Evolutionary conservation across 2,797 vertebrate species (phyloP), one percentile per base, ranked within the genome.

Genomic region (Lacerta bilineata): DNA sequence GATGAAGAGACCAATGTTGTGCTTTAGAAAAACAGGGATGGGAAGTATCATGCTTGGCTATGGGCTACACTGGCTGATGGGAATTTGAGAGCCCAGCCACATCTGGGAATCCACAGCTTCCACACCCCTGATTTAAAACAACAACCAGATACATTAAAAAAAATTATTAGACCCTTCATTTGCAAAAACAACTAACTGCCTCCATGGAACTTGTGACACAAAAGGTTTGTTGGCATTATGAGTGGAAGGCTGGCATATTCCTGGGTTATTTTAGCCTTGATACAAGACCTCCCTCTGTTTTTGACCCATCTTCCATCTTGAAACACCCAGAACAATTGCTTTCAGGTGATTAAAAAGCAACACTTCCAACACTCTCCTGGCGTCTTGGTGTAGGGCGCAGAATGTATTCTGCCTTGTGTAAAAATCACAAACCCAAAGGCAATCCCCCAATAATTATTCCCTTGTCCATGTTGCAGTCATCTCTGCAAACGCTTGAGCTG

Each of bases 401-500:
- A 83, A 92, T 80, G 0, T 17, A 36, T 87, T 69, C 13, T n/a
- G 72, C 0, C 69, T 3, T 71, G 41, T 8, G 36, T 7, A 68
- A 39, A 87, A 61, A 27, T 87, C 4, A 55, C 3, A 68, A 64
- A 59, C 27, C 17, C 3, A 50, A 91, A 89, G 50, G 71, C 5
- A 59, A 69, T 1, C 1, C 18, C 89, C 89, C 29, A 61, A 2
- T 41, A 7, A 18, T 55, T 69, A 2, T 72, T 87, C 71, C 88
- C 20, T 55, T 77, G 3, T 64, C 8, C 5, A 68, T n/a, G 71
- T 39, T 41, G 76, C 75, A 92, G 79, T 27, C 91, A 2, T 74
- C 93, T 93, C 72, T 81, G 50, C 25, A 86, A 92, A 89, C 61
- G 1, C 75, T 83, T 84, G 77, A 46, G 84, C 83, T 92, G 92